Evolutionary conservation across 53 echinoderm and acorn worm species (phyloP).

Genomic region (Glandiceps talaboti): DNA sequence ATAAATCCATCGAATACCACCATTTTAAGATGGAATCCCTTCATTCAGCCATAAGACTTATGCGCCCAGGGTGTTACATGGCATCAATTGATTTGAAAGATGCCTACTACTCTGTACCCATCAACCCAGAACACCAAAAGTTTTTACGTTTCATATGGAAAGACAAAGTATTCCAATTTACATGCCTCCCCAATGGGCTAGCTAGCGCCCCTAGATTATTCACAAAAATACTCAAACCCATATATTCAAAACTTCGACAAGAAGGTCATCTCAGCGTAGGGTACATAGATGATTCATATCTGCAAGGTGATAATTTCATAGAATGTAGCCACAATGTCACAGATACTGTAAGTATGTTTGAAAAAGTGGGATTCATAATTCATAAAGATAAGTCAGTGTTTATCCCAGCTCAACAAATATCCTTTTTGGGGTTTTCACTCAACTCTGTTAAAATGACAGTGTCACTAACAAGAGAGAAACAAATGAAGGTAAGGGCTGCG

Average conservation of each 20-base stretch:
- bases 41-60: background rate
- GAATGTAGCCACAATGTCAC: too few species aligned
- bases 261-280: background rate
- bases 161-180: background rate
- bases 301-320: too few species aligned
- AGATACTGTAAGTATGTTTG: background rate
- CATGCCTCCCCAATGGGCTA: background rate
- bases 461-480: background rate
- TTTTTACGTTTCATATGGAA: constrained; percentile 8
- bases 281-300: background rate
- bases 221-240: background rate
- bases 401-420: background rate
- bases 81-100: too few species aligned
- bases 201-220: background rate
- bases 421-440: background rate
- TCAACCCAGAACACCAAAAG: background rate
- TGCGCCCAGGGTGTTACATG: background rate
- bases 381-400: too few species aligned
- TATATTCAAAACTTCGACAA: background rate
- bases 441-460: background rate
- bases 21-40: too few species aligned
- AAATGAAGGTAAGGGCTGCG: background rate
- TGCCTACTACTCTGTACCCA: too few species aligned
- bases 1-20: background rate
- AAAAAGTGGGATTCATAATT: too few species aligned